A percentile compares a stretch with the other conserved stretches of the same genome.
These are phyloP conservation scores for Chelonus insularis DNA, from an alignment of 1,140 invertebrate genomes.

Conservation along the genomic window DNA sequence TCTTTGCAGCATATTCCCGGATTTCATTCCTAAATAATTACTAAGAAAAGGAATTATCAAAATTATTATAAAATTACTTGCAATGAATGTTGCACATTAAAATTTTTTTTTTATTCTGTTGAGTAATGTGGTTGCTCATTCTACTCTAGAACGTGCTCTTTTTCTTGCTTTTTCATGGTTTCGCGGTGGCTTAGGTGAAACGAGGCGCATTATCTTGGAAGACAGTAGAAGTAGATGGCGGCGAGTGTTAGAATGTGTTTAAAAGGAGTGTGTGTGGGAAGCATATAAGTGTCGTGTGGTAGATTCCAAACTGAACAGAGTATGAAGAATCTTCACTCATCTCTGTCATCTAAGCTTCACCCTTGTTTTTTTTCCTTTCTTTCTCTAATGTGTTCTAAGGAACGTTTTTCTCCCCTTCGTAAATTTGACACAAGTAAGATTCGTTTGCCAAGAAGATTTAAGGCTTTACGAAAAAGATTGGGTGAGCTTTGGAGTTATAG, in stretches of 20 bases:
- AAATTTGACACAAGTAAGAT: constrained; percentile 14
- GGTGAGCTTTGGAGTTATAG: neutral
- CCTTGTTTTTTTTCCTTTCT: neutral
- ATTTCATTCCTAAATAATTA: too few relatives aligned
- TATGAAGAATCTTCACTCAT: constrained; percentile 4
- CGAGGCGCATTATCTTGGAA: constrained; percentile 23
- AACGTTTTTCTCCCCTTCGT: neutral
- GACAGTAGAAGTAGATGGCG: constrained; percentile 18
- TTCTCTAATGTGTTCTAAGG: neutral
- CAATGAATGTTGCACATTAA: constrained; percentile 19
- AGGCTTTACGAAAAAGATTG: constrained; percentile 2
- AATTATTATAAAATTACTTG: neutral
- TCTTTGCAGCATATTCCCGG: too few relatives aligned
- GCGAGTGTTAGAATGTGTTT: too few relatives aligned
- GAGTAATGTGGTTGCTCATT: constrained; percentile 12
- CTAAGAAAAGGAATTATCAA: neutral
- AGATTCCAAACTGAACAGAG: too few relatives aligned
- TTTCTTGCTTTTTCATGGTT: constrained; percentile 10
- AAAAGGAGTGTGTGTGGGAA: too few relatives aligned
- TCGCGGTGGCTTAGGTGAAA: constrained; percentile 24
- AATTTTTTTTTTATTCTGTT: neutral
- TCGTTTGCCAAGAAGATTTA: constrained; percentile 16
- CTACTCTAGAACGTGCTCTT: neutral
- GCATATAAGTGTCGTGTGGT: too few relatives aligned
- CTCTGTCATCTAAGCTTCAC: neutral